Base-by-base conservation (phyloP, 37 sponge, comb jelly and placozoan species). In the Halisarca cf. caerulea region DNA sequence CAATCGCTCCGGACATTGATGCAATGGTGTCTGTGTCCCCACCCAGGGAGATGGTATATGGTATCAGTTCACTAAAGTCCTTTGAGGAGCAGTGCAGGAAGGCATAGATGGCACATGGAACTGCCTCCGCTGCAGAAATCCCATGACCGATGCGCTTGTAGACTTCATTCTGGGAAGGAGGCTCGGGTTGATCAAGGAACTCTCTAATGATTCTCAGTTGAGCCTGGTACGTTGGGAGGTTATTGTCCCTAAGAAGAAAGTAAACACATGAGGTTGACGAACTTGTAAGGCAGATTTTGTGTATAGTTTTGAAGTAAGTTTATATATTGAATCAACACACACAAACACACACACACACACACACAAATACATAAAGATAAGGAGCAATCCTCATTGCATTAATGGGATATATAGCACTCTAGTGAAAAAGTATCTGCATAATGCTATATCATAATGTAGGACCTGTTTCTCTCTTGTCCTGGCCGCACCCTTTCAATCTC, bases 1-100 rank as follows among this genome's bases (percentile, higher is more conserved):
- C 92, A 17, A 94, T 91, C 35, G 92, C 94, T 23, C 94, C 94
- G 18, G 94, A 92, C 94, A 94, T 94, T 80, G 86, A 77, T 7
- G 89, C 94, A 39, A 94, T 94, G 43, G 94, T 94, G 86, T 94
- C 94, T 0, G 94, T 88, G 80, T 94, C 94, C 18, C 94, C 94
- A 5, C 94, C 94, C 32, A 94, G 73, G 23, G 91, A 91, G 33
- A 94, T 94, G 27, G 94, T 83, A 84, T 88, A 91, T 0, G 83
- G 88, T 14, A 94, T 77, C 8, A 91, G 82, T 36, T 94, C 86
- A 23, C 36, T 14, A 59, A 93, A 93, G 54, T 58, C 53, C 43
- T 77, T 66, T 15, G 44, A 23, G 17, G 40, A n/a, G 53, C 84
- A 84, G 42, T 62, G 82, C 39, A 94, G 83, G 82, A 91, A 91